phyloP scores from a whole-genome alignment of 1,140 invertebrate genomes.

The Heliconius hewitsoni region DNA sequence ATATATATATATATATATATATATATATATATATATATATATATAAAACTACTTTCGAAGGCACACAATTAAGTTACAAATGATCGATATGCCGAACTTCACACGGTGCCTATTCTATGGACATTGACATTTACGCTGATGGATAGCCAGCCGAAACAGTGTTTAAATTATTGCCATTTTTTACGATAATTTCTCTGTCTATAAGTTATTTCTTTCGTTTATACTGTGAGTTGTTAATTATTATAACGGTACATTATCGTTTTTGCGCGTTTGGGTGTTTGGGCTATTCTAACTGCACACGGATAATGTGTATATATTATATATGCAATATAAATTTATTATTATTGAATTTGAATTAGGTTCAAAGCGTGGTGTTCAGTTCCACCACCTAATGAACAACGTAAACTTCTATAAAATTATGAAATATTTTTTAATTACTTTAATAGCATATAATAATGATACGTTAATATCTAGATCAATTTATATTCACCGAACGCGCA shows the following conservation, averaged over 20 bases:
- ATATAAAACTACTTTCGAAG: constrained; percentile 46
- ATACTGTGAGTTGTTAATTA: neutral
- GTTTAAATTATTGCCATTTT: constrained; percentile 53
- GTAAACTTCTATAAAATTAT: neutral
- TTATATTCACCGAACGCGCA: neutral
- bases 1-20: no score
- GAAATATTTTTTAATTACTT: neutral
- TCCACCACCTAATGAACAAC: no score
- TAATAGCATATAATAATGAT: neutral
- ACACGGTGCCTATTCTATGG: constrained; percentile 47
- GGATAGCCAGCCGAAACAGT: constrained; percentile 56
- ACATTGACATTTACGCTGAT: constrained; percentile 62
- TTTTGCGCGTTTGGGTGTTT: no score
- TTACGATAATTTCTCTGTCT: constrained; percentile 13
- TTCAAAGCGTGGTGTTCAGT: no score
- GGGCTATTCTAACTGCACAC: no score
- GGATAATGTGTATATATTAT: neutral
- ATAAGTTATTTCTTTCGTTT: neutral
- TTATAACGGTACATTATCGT: neutral
- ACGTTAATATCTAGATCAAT: neutral
- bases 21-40: neutral
- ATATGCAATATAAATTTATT: no score
- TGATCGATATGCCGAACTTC: constrained; percentile 67
- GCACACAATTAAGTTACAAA: constrained; percentile 61
- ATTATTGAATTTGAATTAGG: no score